A percentile compares a stretch with the other conserved stretches of the same genome.
Evolutionary conservation across 2,888 invertebrate genomes (phyloP).

Genomic region (Baronia brevicornis): DNA sequence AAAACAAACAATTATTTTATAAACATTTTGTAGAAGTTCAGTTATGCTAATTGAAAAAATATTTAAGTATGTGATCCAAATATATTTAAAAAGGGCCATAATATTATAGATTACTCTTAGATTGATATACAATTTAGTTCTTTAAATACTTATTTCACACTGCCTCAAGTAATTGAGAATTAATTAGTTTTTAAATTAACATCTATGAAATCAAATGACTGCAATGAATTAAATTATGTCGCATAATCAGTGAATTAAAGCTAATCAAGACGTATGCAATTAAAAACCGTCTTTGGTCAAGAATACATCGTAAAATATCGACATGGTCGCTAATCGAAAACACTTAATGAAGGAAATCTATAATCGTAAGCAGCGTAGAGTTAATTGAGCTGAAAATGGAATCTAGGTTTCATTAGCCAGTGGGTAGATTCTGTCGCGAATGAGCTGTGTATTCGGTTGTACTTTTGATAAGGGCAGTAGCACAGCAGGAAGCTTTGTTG

Average conservation of each 20-base stretch:
- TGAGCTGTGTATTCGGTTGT: conserved; percentile 7
- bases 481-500: neutral
- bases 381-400: conserved; percentile 72
- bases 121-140: too few species aligned
- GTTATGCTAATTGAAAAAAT: too few species aligned
- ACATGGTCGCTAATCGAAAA: conserved; percentile 69
- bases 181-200: conserved; percentile 6
- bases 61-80: too few species aligned
- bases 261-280: conserved; percentile 49
- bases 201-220: conserved; percentile 15
- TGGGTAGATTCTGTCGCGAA: conserved; percentile 6
- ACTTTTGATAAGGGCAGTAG: neutral
- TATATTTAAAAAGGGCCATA: too few species aligned
- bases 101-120: too few species aligned
- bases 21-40: too few species aligned
- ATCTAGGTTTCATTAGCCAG: conserved; percentile 37
- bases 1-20: too few species aligned
- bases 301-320: conserved; percentile 58
- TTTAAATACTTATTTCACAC: too few species aligned
- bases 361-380: conserved; percentile 62
- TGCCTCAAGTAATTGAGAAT: too few species aligned
- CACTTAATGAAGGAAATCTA: conserved; percentile 67
- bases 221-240: conserved; percentile 41
- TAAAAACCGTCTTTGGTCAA: conserved; percentile 45
- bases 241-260: conserved; percentile 50